Base-by-base conservation (phyloP, 2,888 invertebrate genomes). In the Cancer borealis region DNA sequence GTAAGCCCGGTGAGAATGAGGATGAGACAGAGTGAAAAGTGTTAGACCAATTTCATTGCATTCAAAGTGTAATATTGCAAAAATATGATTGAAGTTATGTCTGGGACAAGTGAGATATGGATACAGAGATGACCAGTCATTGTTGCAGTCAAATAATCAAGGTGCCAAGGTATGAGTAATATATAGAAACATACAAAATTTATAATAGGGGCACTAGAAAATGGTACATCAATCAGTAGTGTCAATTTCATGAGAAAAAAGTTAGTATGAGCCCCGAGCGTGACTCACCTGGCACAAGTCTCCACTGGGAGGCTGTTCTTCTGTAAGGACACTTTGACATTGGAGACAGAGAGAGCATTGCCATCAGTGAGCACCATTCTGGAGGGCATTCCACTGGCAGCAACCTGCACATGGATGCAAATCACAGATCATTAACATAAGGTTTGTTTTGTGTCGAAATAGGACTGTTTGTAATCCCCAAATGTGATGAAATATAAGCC, bases 341-440 rank as follows among this genome's bases (percentile, higher is more conserved):
- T 98, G 96, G 98, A 97, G 88, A 98, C 97, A 94, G 98, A 98
- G 87, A 97, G 97, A 96, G 97, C 97, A 96, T 98, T 98, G 66
- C 98, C 98, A 96, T 98, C 98, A 21, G 98, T 98, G 66, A 98
- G 97, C 95, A 97, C 97, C 5, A 98, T 97, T 12, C 39, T 88
- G 17, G 94, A 92, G 0, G 94, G 84, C n/a, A 46, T 84, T 2
- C 92, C 92, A 88, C 94, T 92, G 21, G 94, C 92, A 10, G 95
- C 96, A 88, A 96, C 95, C 96, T 96, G 96, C 60, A 79, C 5
- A n/a, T 0, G 30, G 39, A 8, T 8, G 21, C 47, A 30, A 89
- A 14, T 54, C 3, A 88, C 88, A 45, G 39, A 17, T 46, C 39
- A 17, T 88, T 30, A 45, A 88, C 88, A 39, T 39, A 30, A 5